Evolutionary conservation across 2,113 vertebrate genomes (phyloP), one percentile per base, ranked within the genome.

Genomic region (Marcusenius ussheri): DNA sequence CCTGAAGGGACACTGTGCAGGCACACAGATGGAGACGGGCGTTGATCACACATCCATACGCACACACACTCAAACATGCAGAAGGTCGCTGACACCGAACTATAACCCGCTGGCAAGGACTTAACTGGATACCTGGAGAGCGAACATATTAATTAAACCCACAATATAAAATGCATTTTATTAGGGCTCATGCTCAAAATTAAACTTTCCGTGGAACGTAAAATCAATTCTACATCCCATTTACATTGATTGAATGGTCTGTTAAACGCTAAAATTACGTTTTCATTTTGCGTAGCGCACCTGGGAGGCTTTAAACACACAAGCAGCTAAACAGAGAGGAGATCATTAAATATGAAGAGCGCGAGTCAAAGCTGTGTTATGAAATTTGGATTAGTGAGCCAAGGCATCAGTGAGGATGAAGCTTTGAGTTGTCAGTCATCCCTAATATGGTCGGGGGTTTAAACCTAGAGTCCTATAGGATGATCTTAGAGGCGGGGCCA

Each of bases 1-100:
- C 97, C 94, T 98, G 97, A 92, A 98, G 95, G 0, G 97, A 98
- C 31, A 98, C 97, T 98, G 94, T 62, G 62, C 53, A 90, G 88
- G 74, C 90, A 89, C 84, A 89, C 74, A 80, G 74, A 42, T 1
- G 17, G 74, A 42, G 35, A 42, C 4, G 6, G 15, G 13, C 0
- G 2, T 39, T 19, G 35, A 42, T 80, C 74, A 80, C 74, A 80
- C 17, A 39, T 6, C 35, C 35, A 77, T 17, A 80, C 74, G 2
- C 5, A 80, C 35, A 17, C 31, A 42, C 35, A 80, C 31, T 42
- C 83, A 83, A 89, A 89, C 87, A 85, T 45, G 62, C 24, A 87
- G 83, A 42, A n/a, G 83, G 39, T 45, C 35, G 5, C 6, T 19
- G 31, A 80, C 35, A 42, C 31, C 15, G 13, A 84, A 87, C 77